phyloP scores from a whole-genome alignment of 2,888 invertebrate species.

The Drosophila hamatofila region DNA sequence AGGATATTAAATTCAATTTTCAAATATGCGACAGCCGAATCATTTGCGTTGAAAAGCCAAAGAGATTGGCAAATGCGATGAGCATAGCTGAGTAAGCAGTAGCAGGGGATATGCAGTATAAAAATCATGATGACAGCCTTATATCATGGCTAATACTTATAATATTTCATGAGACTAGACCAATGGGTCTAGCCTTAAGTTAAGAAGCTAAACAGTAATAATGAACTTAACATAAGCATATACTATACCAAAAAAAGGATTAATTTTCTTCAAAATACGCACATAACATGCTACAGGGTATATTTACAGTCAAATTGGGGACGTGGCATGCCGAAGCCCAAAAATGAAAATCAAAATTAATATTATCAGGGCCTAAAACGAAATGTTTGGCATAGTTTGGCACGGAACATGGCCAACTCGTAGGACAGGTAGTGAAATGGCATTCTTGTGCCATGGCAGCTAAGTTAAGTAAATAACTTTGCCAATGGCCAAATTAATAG shows the following conservation, averaged over 20 bases:
- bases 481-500: conserved; percentile 66
- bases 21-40: conserved; percentile 15
- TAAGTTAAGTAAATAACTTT: conserved; percentile 48
- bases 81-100: too few relatives aligned
- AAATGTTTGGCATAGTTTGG: conserved; percentile 49
- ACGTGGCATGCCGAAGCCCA: conserved; percentile 8
- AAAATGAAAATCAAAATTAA: conserved; percentile 68
- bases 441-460: conserved; percentile 40
- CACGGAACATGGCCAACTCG: conserved; percentile 2
- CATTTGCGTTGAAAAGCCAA: background rate
- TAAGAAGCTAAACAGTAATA: too few relatives aligned
- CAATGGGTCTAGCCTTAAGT: too few relatives aligned
- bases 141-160: background rate
- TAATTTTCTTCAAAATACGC: background rate
- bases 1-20: conserved; percentile 11
- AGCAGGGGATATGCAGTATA: background rate
- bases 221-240: too few relatives aligned
- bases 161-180: too few relatives aligned
- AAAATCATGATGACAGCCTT: background rate
- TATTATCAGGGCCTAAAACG: conserved; percentile 24
- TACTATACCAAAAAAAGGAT: too few relatives aligned
- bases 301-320: conserved; percentile 4
- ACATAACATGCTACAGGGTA: background rate
- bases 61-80: background rate
- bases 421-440: conserved; percentile 5